Evolutionary conservation across 1,140 invertebrate genomes (phyloP), one percentile per base, ranked within the genome.

Genomic region (Panagrolaimus sp.): DNA sequence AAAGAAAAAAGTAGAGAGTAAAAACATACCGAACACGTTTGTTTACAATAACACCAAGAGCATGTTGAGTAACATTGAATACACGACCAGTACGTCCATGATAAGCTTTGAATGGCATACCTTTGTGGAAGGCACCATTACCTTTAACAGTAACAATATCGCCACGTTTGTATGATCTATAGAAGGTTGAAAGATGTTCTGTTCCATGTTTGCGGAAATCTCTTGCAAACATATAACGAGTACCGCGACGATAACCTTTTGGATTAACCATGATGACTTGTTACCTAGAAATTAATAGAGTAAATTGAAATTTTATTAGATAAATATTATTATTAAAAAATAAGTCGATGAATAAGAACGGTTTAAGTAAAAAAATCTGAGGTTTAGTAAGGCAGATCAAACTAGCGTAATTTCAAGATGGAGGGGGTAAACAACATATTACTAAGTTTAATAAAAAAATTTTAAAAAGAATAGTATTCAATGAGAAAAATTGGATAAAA

Each of bases 141-240:
- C 94, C 96, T 89, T 91, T 98, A 65, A 99, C 92, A 82, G 98
- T 95, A 73, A 99, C 96, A 82, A 96, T 93, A 84, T 99, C 95
- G 53, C 95, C 95, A 73, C 92, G 90, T 88, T 94, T 97, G 87
- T 97, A 99, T 23, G 92, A 91, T 87, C 91, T 91, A 89, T 98
- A 90, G 84, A 96, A 98, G 51, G 92, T 97, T 0, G 92, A 93
- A 65, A 98, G 85, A 14, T 92, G 92, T 78, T 96, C 95, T 42
- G 90, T 89, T 85, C 96, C 96, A 89, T 91, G 90, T 84, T 90
- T 92, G 66, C 91, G 88, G 89, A 98, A 99, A 83, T 88, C 89
- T 47, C 93, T 88, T 44, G 93, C 89, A 86, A 99, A 99, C 87
- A 98, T 89, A 85, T 98, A 93, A 84, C 96, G 88, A 44, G 96